Evolutionary conservation across 2,888 invertebrate species (phyloP).

Genomic region (Galerucella nymphaeae): DNA sequence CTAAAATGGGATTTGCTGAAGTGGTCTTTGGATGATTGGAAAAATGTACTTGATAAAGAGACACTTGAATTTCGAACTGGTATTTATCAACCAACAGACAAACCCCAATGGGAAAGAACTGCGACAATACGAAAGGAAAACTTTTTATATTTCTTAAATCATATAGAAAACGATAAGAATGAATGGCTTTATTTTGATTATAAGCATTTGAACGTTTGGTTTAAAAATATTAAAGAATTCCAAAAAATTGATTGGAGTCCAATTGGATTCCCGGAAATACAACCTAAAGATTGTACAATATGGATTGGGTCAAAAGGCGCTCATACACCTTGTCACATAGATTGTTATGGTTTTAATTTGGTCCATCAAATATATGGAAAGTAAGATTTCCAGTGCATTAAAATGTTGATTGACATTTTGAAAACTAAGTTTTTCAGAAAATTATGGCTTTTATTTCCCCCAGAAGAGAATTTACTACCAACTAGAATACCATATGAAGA

Average conservation of each 20-base stretch:
- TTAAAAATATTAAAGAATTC: slow-evolving; percentile 67
- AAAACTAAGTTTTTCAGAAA: slow-evolving; percentile 71
- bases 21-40: slow-evolving; percentile 74
- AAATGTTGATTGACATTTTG: neutral
- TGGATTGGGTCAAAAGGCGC: slow-evolving; percentile 91
- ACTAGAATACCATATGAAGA: slow-evolving; percentile 96
- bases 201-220: slow-evolving; percentile 80
- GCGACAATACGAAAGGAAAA: slow-evolving; percentile 71
- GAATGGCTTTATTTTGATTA: slow-evolving; percentile 87
- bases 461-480: slow-evolving; percentile 76
- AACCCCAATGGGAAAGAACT: slow-evolving; percentile 84
- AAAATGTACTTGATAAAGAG: slow-evolving; percentile 68
- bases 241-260: slow-evolving; percentile 72
- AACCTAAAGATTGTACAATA: slow-evolving; percentile 78
- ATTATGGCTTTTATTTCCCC: slow-evolving; percentile 92
- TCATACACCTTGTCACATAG: slow-evolving; percentile 94
- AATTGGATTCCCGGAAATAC: slow-evolving; percentile 78
- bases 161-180: slow-evolving; percentile 60
- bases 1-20: slow-evolving; percentile 71
- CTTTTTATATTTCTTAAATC: slow-evolving; percentile 72
- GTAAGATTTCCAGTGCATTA: slow-evolving; percentile 64
- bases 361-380: slow-evolving; percentile 89
- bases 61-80: slow-evolving; percentile 71
- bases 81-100: slow-evolving; percentile 58
- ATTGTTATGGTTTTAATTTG: slow-evolving; percentile 94